Conservation (phyloP, 2,113 vertebrate genomes). For the Myodes glareolus region DNA sequence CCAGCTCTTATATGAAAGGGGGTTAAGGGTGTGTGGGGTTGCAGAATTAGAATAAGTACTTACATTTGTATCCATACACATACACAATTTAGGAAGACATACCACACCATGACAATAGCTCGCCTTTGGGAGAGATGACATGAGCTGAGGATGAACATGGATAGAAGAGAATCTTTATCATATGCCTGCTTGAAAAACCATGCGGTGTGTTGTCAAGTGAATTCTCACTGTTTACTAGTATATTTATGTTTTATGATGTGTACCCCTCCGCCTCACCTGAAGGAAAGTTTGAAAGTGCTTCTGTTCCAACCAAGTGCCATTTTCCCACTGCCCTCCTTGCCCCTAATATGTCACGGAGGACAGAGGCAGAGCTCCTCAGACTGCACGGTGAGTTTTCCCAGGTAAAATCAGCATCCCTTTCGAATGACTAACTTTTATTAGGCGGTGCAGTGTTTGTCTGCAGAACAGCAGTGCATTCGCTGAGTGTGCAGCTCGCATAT, state of each 20-base stretch:
- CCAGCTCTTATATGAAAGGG: neutral
- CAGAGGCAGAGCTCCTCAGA: neutral
- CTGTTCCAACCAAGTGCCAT: neutral
- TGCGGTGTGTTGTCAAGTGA: neutral
- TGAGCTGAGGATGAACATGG: neutral
- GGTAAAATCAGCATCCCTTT: conserved; percentile 67
- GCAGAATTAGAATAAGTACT: conserved; percentile 2
- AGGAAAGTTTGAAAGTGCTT: neutral
- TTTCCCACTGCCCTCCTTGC: neutral
- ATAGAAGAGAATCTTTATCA: neutral
- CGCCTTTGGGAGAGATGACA: neutral
- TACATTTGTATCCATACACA: neutral
- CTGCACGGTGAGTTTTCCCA: conserved; percentile 28
- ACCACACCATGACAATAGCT: neutral
- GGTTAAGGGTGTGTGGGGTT: neutral
- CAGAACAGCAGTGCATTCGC: conserved; percentile 45
- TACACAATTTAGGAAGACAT: neutral
- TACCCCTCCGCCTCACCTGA: neutral
- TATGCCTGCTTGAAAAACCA: neutral
- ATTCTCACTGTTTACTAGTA: neutral
- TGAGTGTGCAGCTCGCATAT: conserved; percentile 57
- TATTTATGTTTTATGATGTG: neutral
- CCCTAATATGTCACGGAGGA: neutral
- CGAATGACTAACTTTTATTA: conserved; percentile 70
- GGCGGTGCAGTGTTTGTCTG: conserved; percentile 66